Base-by-base conservation (phyloP, 2,888 invertebrate species). In the Bembecia ichneumoniformis region DNA sequence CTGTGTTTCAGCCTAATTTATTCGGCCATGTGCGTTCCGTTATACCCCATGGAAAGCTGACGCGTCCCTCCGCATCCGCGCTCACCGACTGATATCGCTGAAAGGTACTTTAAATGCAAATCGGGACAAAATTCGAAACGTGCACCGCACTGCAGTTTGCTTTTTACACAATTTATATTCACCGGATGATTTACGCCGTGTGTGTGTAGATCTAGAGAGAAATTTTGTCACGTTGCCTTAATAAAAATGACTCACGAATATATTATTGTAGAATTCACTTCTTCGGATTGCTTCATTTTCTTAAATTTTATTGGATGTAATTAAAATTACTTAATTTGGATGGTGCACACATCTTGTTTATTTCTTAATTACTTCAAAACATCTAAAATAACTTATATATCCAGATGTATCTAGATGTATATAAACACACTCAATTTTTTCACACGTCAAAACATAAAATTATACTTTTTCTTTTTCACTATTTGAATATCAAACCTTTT, bases 51-150 rank as follows among this genome's bases (percentile, higher is more conserved):
- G 55, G 58, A 66, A 64, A 59, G 58, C 59, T 16, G 44, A 3
- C 15, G 17, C 15, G 10, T 44, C 14, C 44, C 17, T 15, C 44
- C 15, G 7, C 55, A 54, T 54, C 17, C 17, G 44, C 44, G 44
- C 11, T 55, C 55, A 53, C 54, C 61, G 57, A 67, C 66, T 63
- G 66, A 58, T 59, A 64, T 66, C 66, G 66, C 61, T 64, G 68
- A 69, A 71, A 70, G 63, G 72, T 69, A 67, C 73, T 79, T 75
- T 73, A 74, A 66, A 80, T 80, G 80, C 74, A 80, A 79, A 80
- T 80, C 64, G 62, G 57, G 62, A 58, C 63, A 64, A 71, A 70
- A 64, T 74, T 68, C 59, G 57, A 58, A 56, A 55, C 59, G 57
- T 67, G 64, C 57, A 62, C 56, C 58, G 69, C 67, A 59, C 58